Base-by-base conservation (phyloP, 2,797 vertebrate genomes). In the Chromis chromis region DNA sequence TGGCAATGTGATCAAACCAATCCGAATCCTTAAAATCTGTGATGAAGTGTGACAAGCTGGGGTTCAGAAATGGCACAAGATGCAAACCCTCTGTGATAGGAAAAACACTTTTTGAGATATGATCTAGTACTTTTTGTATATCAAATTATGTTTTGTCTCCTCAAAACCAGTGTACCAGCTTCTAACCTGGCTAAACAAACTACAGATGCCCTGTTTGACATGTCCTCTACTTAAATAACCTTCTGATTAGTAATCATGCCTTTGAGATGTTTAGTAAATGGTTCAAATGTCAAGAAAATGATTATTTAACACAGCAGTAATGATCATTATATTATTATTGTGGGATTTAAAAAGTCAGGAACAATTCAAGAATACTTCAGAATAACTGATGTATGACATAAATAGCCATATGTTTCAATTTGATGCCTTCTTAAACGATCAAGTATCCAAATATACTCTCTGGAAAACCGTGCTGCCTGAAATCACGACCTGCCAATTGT, bases 401-500 rank as follows among this genome's bases (percentile, higher is more conserved):
- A 72, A 78, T 78, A 28, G 54, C 70, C 24, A 24, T 11, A 50
- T 67, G 59, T 74, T 58, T 74, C 28, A 49, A 56, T 65, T 36
- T 59, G 74, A 82, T 77, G 65, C 17, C 53, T 39, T 46, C 61
- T 83, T 76, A 74, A 55, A 90, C 76, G 66, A 76, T 69, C 31
- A 49, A 59, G 57, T 44, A 44, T 40, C 55, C 73, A 72, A 44
- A 39, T 33, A 12, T 59, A 52, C 46, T 72, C 78, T 79, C 76
- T 74, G 79, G 69, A 77, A 65, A 83, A 83, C 48, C 39, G 56
- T 57, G 57, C 66, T 17, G 62, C 58, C 74, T 56, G 24, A 81
- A 75, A 55, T 46, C 66, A 25, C 65, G 73, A 88, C 74, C 78
- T 89, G 88, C 85, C 86, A 87, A 70, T 64, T 64, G 58, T 78